Evolutionary conservation across 2,888 invertebrate genomes (phyloP).

Genomic region (Habroteleia sp.): DNA sequence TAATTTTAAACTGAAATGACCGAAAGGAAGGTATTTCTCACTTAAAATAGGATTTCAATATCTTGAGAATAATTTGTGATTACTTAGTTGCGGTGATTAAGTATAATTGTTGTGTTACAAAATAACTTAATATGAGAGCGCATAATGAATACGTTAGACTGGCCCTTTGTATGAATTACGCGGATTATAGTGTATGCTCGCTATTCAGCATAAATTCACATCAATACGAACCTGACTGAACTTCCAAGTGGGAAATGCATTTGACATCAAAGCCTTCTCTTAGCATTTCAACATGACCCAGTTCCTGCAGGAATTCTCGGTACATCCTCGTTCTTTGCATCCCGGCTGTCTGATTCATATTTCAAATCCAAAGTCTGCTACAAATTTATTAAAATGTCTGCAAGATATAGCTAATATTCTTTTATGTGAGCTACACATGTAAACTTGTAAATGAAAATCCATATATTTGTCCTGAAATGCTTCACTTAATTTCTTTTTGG

Average conservation of each 20-base stretch:
- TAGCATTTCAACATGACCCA: conserved; percentile 67
- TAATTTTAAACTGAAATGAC: conserved; percentile 4
- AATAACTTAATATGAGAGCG: conserved; percentile 22
- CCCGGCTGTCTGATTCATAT: conserved; percentile 60
- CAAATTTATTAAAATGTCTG: conserved; percentile 54
- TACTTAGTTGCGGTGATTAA: too few relatives aligned
- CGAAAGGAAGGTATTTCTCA: too few relatives aligned
- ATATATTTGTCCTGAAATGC: conserved; percentile 21
- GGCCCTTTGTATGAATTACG: conserved; percentile 58
- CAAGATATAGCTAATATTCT: conserved; percentile 50
- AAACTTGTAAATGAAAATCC: conserved; percentile 25
- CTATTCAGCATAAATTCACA: conserved; percentile 60
- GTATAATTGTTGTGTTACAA: conserved; percentile 14
- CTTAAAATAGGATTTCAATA: too few relatives aligned
- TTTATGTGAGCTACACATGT: conserved; percentile 27
- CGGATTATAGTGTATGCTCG: conserved; percentile 51
- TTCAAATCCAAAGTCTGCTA: conserved; percentile 51
- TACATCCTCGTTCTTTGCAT: conserved; percentile 58
- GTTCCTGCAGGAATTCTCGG: conserved; percentile 64
- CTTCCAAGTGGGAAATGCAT: conserved; percentile 68
- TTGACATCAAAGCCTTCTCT: conserved; percentile 67
- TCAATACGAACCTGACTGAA: conserved; percentile 64
- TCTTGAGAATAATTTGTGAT: too few relatives aligned
- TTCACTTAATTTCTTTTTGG: conserved; percentile 14
- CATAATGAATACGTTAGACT: conserved; percentile 38